phyloP scores from a whole-genome alignment of 2,797 vertebrate species.

The Acropternis orthonyx region DNA sequence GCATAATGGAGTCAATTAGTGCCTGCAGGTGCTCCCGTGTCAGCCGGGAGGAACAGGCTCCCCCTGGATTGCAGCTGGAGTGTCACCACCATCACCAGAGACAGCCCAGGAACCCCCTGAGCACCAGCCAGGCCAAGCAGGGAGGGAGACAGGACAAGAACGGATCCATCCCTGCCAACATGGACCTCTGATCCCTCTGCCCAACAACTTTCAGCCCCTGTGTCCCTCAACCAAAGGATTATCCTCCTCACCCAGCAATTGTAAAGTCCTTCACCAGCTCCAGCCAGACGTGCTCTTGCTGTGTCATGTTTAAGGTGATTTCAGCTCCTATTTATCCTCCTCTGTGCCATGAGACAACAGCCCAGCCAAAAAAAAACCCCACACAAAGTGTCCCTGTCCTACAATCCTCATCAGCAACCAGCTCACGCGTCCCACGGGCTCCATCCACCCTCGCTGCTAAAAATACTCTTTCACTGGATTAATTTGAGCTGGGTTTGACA shows the following conservation, averaged over 20 bases:
- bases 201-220: rapidly evolving
- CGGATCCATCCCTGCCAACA: rapidly evolving
- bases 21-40: background rate
- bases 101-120: background rate
- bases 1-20: background rate
- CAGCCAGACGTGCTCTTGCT: rapidly evolving
- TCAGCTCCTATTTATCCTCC: background rate
- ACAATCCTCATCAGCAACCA: background rate
- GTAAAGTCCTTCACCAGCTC: background rate
- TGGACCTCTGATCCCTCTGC: background rate
- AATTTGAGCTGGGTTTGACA: slow-evolving; percentile 5
- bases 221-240: background rate
- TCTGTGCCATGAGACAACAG: background rate
- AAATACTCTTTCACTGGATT: slow-evolving; percentile 4
- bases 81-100: background rate
- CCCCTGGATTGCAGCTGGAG: background rate
- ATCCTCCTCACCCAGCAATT: background rate
- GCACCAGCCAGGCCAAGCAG: background rate
- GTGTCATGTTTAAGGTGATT: background rate
- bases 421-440: background rate
- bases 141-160: rapidly evolving
- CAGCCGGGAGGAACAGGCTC: background rate
- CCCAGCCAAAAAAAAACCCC: background rate
- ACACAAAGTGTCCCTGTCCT: background rate
- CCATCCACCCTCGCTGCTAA: background rate